Evolutionary conservation across 2,888 invertebrate species (phyloP).

Genomic region (Habrosyne pyritoides): DNA sequence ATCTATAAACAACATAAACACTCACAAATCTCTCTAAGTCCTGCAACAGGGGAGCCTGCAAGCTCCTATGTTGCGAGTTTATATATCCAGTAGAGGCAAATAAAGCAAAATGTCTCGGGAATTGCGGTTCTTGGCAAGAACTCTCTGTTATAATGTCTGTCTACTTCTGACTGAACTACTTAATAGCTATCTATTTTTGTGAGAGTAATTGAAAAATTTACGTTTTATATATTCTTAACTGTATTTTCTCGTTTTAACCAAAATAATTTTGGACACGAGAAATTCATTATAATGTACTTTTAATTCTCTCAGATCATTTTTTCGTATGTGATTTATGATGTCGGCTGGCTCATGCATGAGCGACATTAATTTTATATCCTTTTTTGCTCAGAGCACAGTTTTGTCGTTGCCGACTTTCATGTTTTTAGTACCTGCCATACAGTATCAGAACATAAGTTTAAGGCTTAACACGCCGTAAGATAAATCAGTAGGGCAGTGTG

Average conservation of each 20-base stretch:
- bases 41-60: conserved; percentile 17
- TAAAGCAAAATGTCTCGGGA: conserved; percentile 15
- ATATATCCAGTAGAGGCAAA: conserved; percentile 15
- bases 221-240: neutral
- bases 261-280: neutral
- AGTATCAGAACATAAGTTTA: too few species aligned
- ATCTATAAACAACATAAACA: too few species aligned
- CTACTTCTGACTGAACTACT: neutral
- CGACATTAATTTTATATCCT: conserved; percentile 44
- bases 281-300: conserved; percentile 8
- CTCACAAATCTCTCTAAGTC: too few species aligned
- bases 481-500: too few species aligned
- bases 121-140: conserved; percentile 10
- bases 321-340: conserved; percentile 46
- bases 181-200: neutral
- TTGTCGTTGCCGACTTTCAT: neutral
- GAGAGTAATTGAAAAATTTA: neutral
- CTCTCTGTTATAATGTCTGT: neutral
- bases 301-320: conserved; percentile 30
- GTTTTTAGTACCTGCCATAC: conserved; percentile 22
- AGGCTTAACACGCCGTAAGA: too few species aligned
- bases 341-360: conserved; percentile 44
- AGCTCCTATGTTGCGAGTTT: conserved; percentile 11
- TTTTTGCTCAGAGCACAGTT: neutral
- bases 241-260: neutral